Conservation (phyloP, 1,140 invertebrate species). For the Brachionus sp. region DNA sequence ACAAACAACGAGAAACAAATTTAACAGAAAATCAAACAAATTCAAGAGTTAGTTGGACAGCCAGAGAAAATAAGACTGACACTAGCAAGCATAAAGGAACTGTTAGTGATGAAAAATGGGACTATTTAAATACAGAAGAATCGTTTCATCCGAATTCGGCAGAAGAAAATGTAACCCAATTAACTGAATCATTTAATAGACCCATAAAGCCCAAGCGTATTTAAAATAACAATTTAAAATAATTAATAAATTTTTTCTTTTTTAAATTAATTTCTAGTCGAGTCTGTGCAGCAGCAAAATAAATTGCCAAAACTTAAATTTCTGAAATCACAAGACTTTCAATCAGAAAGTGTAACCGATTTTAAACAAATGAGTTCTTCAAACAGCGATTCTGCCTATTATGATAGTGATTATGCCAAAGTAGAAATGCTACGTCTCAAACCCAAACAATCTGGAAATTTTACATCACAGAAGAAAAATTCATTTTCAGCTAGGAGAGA, state of each 20-base stretch:
- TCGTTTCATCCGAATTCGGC: background rate
- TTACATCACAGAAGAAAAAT: background rate
- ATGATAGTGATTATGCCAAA: background rate
- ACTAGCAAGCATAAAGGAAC: background rate
- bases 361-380: background rate
- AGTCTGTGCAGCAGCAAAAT: background rate
- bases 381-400: background rate
- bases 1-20: background rate
- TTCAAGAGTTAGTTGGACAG: background rate
- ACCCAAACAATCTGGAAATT: background rate
- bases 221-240: background rate
- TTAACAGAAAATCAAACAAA: background rate
- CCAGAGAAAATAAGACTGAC: background rate
- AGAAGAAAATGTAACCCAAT: background rate
- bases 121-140: background rate
- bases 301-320: conserved; percentile 32
- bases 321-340: background rate
- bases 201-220: background rate
- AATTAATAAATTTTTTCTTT: background rate
- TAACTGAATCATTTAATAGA: background rate
- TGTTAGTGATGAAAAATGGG: background rate
- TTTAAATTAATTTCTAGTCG: background rate
- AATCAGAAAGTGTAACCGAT: background rate
- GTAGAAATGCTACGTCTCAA: background rate
- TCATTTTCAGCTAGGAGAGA: background rate